phyloP scores from a whole-genome alignment of 2,888 invertebrate genomes.

The Campoplex capitator region DNA sequence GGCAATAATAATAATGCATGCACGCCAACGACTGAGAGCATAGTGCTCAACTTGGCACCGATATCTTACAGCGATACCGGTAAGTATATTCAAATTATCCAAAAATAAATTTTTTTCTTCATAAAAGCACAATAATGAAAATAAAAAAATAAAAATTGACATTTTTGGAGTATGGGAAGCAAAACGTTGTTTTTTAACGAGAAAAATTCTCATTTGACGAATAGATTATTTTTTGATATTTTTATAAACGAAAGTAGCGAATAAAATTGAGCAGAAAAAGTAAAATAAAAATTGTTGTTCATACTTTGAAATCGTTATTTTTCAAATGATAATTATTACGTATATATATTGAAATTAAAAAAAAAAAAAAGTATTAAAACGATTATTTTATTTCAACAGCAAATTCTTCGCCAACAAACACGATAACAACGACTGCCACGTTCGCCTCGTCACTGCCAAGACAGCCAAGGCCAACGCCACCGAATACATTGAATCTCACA shows the following conservation, averaged over 20 bases:
- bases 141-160: no score
- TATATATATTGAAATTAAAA: neutral
- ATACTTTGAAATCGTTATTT: no score
- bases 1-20: slow-evolving; percentile 80
- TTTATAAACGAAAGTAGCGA: no score
- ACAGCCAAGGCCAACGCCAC: slow-evolving; percentile 92
- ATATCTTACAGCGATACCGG: slow-evolving; percentile 82
- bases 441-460: slow-evolving; percentile 86
- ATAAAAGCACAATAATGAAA: no score
- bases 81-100: slow-evolving; percentile 65
- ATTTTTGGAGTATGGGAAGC: no score
- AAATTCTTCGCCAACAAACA: slow-evolving; percentile 79
- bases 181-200: no score
- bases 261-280: no score
- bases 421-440: slow-evolving; percentile 85
- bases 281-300: no score
- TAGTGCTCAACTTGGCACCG: slow-evolving; percentile 92
- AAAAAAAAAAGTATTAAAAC: neutral
- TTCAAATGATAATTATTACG: neutral
- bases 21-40: slow-evolving; percentile 83
- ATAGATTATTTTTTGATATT: no score
- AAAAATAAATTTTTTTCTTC: no score
- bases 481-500: slow-evolving; percentile 92
- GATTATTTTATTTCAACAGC: slow-evolving; percentile 40
- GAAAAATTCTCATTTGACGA: no score